A percentile compares a stretch with the other conserved stretches of the same genome.
phyloP scores from a whole-genome alignment of 1,140 invertebrate species.

The Bombus difficillimus region DNA sequence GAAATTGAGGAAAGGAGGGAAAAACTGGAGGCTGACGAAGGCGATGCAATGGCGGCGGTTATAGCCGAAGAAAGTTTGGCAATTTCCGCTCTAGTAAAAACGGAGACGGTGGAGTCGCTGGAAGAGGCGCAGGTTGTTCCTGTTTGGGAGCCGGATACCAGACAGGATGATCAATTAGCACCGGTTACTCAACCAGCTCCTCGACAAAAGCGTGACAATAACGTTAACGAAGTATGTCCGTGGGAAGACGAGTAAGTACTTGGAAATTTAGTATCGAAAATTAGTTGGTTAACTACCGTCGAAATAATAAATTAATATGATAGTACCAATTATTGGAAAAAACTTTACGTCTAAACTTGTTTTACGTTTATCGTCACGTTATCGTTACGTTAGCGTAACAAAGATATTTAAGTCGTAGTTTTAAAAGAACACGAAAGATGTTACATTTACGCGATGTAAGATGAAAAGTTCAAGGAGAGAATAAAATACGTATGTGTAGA shows the following conservation, averaged over 20 bases:
- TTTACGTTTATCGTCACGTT: too few species aligned
- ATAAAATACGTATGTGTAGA: too few species aligned
- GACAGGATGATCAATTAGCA: conserved; percentile 60
- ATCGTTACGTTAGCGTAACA: too few species aligned
- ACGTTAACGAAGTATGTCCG: conserved; percentile 91
- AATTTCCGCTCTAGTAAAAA: conserved; percentile 75
- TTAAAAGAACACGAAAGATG: too few species aligned
- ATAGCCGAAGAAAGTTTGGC: conserved; percentile 27
- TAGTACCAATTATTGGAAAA: too few species aligned
- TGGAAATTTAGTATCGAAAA: too few species aligned
- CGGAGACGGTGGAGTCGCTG: conserved; percentile 46
- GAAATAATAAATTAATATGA: too few species aligned
- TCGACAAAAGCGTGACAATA: conserved; percentile 82
- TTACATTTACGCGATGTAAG: too few species aligned
- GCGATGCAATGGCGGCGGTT: not conserved
- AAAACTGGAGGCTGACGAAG: conserved; percentile 24
- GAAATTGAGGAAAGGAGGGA: conserved; percentile 14
- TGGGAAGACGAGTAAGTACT: conserved; percentile 94
- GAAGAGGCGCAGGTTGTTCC: conserved; percentile 78
- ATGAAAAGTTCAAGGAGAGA: too few species aligned
- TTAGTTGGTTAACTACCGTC: too few species aligned
- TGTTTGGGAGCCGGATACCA: conserved; percentile 73
- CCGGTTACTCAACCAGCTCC: conserved; percentile 47
- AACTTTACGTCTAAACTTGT: too few species aligned
- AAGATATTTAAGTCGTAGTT: too few species aligned